Evolutionary conservation across 2,113 vertebrate genomes (phyloP).

Genomic region (Melozone crissalis): DNA sequence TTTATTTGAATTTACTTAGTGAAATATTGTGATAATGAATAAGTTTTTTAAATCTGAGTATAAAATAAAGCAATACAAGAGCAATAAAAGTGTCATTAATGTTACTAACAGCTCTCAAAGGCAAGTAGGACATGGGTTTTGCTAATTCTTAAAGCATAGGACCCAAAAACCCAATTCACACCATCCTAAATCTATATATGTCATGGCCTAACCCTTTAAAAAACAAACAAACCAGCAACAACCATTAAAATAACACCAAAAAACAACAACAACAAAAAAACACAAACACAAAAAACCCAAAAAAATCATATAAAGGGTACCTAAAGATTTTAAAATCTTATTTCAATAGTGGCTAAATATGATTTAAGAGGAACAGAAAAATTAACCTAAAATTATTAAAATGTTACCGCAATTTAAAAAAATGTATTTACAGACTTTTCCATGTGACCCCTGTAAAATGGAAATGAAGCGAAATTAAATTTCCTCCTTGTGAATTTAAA

Average conservation of each 20-base stretch:
- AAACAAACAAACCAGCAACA: not conserved
- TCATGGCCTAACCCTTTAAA: accelerated
- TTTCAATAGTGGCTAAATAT: not conserved
- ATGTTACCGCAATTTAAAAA: not conserved
- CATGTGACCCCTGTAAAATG: accelerated
- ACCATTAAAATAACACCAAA: too few species aligned
- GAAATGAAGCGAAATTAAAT: not conserved
- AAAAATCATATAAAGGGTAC: not conserved
- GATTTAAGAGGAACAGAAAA: not conserved
- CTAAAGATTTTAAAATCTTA: not conserved
- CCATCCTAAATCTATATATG: not conserved
- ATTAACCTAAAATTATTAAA: not conserved
- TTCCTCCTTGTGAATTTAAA: not conserved
- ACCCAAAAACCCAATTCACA: not conserved
- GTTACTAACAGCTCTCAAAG: not conserved
- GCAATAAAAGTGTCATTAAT: not conserved
- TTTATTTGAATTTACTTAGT: not conserved
- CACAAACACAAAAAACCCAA: too few species aligned
- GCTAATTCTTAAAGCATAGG: not conserved
- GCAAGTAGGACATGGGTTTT: not conserved
- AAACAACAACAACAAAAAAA: too few species aligned
- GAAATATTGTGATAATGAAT: not conserved
- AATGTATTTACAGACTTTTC: not conserved
- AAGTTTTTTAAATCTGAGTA: not conserved
- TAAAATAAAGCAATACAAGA: not conserved